Percentiles rank a stretch among this genome's conserved stretches.
Conservation (phyloP, 1,140 invertebrate genomes). For the Diuraphis noxia region DNA sequence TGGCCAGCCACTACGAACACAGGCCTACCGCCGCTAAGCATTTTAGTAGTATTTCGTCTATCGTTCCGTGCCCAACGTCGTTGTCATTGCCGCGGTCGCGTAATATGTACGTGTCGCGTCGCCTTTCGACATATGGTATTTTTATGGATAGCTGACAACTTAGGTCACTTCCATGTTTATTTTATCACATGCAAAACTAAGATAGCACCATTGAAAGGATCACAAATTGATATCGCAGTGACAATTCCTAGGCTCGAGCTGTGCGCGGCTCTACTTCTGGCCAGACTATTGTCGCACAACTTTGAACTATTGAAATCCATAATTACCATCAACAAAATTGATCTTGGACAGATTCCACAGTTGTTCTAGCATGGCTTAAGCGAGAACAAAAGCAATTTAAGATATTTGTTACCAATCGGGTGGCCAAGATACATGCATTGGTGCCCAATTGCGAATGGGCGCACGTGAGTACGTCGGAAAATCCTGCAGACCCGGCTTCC, state of each 20-base stretch:
- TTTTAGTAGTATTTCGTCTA: too few species aligned
- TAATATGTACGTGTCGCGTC: too few species aligned
- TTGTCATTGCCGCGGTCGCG: too few species aligned
- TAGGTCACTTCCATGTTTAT: slow-evolving; percentile 30
- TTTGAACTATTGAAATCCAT: neutral
- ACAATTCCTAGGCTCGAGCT: slow-evolving; percentile 8
- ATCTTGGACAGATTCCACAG: slow-evolving; percentile 55
- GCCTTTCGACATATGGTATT: too few species aligned
- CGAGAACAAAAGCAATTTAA: slow-evolving; percentile 36
- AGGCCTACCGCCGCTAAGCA: too few species aligned
- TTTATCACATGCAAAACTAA: too few species aligned
- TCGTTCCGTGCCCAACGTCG: too few species aligned
- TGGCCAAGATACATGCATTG: slow-evolving; percentile 35
- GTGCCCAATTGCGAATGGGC: neutral
- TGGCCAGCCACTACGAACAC: too few species aligned
- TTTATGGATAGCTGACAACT: neutral
- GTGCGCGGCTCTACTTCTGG: slow-evolving; percentile 14
- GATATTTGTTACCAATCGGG: slow-evolving; percentile 51
- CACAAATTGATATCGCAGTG: neutral
- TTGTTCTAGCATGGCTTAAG: slow-evolving; percentile 55
- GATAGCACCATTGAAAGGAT: too few species aligned
- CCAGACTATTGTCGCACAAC: neutral
- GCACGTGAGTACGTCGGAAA: neutral
- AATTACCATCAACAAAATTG: slow-evolving; percentile 6
- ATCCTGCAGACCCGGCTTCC: too few species aligned